Percentiles rank a stretch among this genome's conserved stretches.
These are phyloP conservation scores for Thalassophryne amazonica DNA, from an alignment of 2,797 vertebrate species.

Conservation along the genomic window DNA sequence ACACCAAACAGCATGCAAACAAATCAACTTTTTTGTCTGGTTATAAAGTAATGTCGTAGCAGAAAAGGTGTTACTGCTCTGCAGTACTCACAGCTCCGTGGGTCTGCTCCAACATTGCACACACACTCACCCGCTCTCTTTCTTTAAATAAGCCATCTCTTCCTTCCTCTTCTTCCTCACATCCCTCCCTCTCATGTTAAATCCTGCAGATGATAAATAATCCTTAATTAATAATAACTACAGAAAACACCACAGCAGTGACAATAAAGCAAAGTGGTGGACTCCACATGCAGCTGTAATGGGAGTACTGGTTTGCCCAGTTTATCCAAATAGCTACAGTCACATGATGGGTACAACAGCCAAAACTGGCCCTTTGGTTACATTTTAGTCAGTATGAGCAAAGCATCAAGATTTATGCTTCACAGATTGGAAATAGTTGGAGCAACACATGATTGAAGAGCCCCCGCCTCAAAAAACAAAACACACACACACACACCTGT, in stretches of 20 bases:
- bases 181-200: conserved; percentile 3
- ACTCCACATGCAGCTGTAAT: conserved; percentile 10
- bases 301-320: not conserved
- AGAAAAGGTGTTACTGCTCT: not conserved
- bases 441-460: no score
- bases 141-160: conserved; percentile 38
- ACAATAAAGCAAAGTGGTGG: not conserved
- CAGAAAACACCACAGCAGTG: not conserved
- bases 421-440: no score
- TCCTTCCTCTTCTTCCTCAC: conserved; percentile 28
- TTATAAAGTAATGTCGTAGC: no score
- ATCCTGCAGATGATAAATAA: conserved; percentile 7
- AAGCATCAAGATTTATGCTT: no score
- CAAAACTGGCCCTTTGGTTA: not conserved
- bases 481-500: no score
- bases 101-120: not conserved
- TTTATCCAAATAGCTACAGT: not conserved
- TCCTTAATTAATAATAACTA: not conserved
- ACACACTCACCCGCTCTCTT: not conserved
- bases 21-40: no score
- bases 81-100: conserved; percentile 37
- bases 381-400: not conserved
- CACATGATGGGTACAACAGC: not conserved
- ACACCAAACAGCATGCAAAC: no score
- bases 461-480: no score